Evolutionary conservation across 1,140 invertebrate species (phyloP), one percentile per base, ranked within the genome.

Genomic region (Drosophila virilis): DNA sequence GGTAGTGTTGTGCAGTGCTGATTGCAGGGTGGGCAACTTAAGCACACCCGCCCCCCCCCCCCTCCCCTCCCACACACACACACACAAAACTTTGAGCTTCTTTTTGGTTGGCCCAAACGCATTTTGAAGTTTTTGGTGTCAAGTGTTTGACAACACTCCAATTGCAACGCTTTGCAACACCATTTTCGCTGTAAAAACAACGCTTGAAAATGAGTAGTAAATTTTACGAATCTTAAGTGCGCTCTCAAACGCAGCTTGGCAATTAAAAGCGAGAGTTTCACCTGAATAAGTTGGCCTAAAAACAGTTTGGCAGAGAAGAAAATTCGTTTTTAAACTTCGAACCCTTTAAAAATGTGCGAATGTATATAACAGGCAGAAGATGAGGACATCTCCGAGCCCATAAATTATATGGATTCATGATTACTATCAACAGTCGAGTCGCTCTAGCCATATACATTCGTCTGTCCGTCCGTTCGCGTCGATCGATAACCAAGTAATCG

Each of bases 81-180:
- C 33, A 9, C 48, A 28, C 52, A 12, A 13, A 69, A 33, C 28
- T 60, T 60, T 28, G 2, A 40, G 22, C 38, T 60, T 13, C 12
- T 38, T 52, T 40, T 28, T 28, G 2, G 22, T 28, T 28, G 22
- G 22, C 8, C 17, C 43, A 67, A 38, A 50, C 43, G 32, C 37
- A 52, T 57, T 69, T 51, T 62, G 15, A 69, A 70, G 48, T 62
- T 69, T 65, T 43, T 43, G n/a, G 33, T 33, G 40, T 55, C 59
- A 70, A 70, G 68, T 70, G 60, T 70, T 70, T 33, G 22, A 6
- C 22, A 67, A 50, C 54, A 59, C 65, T 35, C 40, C 15, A 66
- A 50, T 33, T 12, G 7, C 43, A 43, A 32, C 59, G 59, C 6
- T 55, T 70, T 64, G 8, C 51, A 71, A 57, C 60, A 71, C 68